Conservation (phyloP, 23 tunicate genomes). For the Halocynthia roretzi region DNA sequence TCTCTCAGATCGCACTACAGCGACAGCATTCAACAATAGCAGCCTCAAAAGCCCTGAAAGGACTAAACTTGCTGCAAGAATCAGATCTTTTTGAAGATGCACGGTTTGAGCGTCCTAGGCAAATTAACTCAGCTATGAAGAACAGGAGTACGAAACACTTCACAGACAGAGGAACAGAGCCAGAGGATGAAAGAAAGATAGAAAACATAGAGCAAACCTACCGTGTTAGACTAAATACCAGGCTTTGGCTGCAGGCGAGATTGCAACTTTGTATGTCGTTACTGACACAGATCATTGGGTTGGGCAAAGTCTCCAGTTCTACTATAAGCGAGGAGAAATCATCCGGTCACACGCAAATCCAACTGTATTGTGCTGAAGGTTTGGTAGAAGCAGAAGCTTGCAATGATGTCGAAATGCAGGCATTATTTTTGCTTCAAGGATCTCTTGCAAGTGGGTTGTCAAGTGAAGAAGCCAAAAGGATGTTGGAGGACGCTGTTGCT, state of each 20-base stretch:
- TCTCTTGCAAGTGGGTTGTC: slow-evolving; percentile 60
- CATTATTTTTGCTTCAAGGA: slow-evolving; percentile 55
- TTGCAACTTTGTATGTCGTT: slow-evolving; percentile 55
- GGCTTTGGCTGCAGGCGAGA: slow-evolving; percentile 69
- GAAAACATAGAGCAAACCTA: slow-evolving; percentile 52
- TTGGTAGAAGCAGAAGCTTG: slow-evolving; percentile 84
- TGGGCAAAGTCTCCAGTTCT: slow-evolving; percentile 40
- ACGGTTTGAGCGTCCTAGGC: slow-evolving; percentile 9
- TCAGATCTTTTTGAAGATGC: slow-evolving; percentile 44
- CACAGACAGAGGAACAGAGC: neutral
- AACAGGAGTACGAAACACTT: slow-evolving; percentile 1
- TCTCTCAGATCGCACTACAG: slow-evolving; percentile 53
- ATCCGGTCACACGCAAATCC: slow-evolving; percentile 43
- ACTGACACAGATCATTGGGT: slow-evolving; percentile 57
- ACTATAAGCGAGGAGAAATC: slow-evolving; percentile 6
- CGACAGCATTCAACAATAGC: slow-evolving; percentile 69
- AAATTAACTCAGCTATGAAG: slow-evolving; percentile 54
- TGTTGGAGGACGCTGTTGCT: slow-evolving; percentile 74
- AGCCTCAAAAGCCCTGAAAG: slow-evolving; percentile 50
- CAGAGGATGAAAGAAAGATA: neutral
- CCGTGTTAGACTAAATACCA: slow-evolving; percentile 49
- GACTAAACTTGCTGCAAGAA: slow-evolving; percentile 37
- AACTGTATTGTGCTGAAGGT: slow-evolving; percentile 89
- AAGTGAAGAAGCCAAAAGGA: slow-evolving; percentile 59
- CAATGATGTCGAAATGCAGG: slow-evolving; percentile 87